A percentile compares a stretch with the other conserved stretches of the same genome.
Evolutionary conservation across 2,888 invertebrate genomes (phyloP).

Genomic region (Drosophila tanythrix): DNA sequence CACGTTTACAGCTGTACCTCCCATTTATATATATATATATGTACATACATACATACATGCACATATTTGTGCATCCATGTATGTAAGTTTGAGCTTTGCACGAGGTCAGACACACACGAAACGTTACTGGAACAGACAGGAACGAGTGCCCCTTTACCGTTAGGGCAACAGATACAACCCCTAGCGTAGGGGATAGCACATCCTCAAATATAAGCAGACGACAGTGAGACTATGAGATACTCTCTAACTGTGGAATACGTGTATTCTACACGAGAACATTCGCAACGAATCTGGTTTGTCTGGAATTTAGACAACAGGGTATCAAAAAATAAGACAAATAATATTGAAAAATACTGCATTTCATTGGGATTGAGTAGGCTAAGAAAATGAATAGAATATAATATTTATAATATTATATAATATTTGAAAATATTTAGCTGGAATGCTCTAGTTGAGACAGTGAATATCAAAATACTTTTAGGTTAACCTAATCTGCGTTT

Average conservation of each 20-base stretch:
- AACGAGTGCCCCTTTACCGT: conserved; percentile 1
- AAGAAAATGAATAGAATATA: not conserved
- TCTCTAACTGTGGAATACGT: not conserved
- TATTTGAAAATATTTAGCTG: not conserved
- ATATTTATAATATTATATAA: not conserved
- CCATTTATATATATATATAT: not conserved
- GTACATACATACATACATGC: conserved; percentile 1
- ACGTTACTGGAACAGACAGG: conserved; percentile 27
- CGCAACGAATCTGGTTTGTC: not conserved
- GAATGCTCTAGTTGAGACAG: not conserved
- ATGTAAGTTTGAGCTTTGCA: conserved; percentile 24
- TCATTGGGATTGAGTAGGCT: not conserved
- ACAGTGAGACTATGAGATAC: not conserved
- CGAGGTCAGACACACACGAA: conserved; percentile 48
- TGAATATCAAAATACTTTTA: no score
- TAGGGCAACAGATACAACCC: not conserved
- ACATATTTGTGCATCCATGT: conserved; percentile 11
- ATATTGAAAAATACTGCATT: no score
- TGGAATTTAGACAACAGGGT: no score
- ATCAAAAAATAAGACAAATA: no score
- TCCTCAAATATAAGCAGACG: not conserved
- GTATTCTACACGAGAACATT: not conserved
- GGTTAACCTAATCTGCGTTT: not conserved
- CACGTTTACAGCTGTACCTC: not conserved
- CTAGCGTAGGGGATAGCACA: not conserved